These are phyloP conservation scores for Protonemura montana DNA, from an alignment of 2,888 invertebrate species.

Conservation along the genomic window DNA sequence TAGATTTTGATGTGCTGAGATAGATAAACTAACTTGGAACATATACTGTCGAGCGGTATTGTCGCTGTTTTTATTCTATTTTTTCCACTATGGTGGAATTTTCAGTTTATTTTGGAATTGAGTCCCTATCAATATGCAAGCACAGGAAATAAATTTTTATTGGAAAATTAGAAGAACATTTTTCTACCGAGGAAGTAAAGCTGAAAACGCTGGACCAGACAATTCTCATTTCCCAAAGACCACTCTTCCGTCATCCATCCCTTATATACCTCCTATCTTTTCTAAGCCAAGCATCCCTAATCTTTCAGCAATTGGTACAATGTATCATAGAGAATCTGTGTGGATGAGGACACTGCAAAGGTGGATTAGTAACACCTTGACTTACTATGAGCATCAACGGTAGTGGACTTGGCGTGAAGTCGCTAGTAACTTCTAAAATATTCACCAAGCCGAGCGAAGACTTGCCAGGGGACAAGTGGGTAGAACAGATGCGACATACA, in stretches of 20 bases:
- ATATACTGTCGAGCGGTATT: neutral
- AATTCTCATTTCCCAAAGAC: too few relatives aligned
- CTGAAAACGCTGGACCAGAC: too few relatives aligned
- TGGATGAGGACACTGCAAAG: too few relatives aligned
- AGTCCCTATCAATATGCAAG: neutral
- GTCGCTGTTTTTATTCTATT: neutral
- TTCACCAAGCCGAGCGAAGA: neutral
- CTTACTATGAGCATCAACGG: neutral
- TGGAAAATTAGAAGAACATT: neutral
- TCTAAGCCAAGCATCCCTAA: too few relatives aligned
- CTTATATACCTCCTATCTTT: too few relatives aligned
- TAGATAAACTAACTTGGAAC: neutral
- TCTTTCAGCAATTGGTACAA: too few relatives aligned
- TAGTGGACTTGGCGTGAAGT: neutral
- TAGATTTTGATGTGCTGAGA: neutral
- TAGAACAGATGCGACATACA: neutral
- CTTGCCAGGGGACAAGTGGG: neutral
- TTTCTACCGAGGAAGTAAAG: neutral
- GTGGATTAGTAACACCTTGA: neutral
- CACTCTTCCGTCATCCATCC: too few relatives aligned
- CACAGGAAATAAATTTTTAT: neutral
- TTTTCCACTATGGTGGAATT: neutral
- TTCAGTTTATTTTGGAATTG: neutral
- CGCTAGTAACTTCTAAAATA: neutral
- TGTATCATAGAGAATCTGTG: too few relatives aligned